Evolutionary conservation across 2,888 invertebrate species (phyloP), one percentile per base, ranked within the genome.

Genomic region (Yponomeuta evonymella): DNA sequence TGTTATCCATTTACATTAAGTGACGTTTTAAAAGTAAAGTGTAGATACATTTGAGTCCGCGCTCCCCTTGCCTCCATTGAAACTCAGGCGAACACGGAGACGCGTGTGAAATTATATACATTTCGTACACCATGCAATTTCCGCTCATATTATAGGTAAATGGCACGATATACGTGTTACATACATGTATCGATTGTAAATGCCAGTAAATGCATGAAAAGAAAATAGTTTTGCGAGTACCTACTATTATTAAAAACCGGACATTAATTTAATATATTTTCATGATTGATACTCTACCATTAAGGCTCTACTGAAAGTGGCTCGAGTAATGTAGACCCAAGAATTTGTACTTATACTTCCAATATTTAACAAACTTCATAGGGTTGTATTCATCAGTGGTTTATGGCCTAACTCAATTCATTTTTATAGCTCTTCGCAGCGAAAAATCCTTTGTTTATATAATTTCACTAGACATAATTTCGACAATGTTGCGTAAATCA

Each of bases 1-100:
- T 79, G 78, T 79, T 78, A 79, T 78, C 72, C 75, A 78, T 81
- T 81, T 77, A 77, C 76, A 79, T 80, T 77, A 75, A 74, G 75
- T 79, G 77, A 76, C 77, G 79, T 79, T 81, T 78, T n/a, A 73
- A 75, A 68, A 36, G 48, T 67, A 65, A 29, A 29, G 5, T 58
- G 51, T 15, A 58, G 12, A 12, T 58, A 15, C 8, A 58, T 12
- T 10, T 58, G 15, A 2, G 15, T 15, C 15, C 12, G 2, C 15
- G 15, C 15, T 15, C 15, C 15, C 12, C 15, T 12, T 15, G 12
- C 51, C 15, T 15, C 15, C 51, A 15, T 58, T 12, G 51, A 58
- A 58, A 15, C 51, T 58, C 12, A 58, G 15, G 12, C 51, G 15
- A 15, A 12, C 12, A 23, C 30, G 65, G 33, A 10, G 33, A 65